A percentile compares a stretch with the other conserved stretches of the same genome.
phyloP scores from a whole-genome alignment of 2,888 invertebrate genomes.

The Junonia oenone region DNA sequence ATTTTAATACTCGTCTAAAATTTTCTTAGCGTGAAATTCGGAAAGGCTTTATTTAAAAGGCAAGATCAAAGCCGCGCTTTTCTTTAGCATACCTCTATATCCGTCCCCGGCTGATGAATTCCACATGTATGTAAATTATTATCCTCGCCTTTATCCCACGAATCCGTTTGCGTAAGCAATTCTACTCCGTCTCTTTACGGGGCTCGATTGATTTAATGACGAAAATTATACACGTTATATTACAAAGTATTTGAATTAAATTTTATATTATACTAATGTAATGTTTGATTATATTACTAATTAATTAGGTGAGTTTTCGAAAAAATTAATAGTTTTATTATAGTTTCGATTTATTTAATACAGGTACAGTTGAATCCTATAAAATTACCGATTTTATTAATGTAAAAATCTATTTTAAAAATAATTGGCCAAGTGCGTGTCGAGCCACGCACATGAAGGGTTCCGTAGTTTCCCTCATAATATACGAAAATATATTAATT shows the following conservation, averaged over 20 bases:
- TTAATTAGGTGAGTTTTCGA: too few relatives aligned
- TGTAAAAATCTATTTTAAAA: too few relatives aligned
- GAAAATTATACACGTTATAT: background rate
- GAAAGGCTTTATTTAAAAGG: background rate
- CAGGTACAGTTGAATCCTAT: too few relatives aligned
- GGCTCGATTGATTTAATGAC: constrained; percentile 7
- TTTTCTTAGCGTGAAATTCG: constrained; percentile 1
- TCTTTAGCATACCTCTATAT: constrained; percentile 3
- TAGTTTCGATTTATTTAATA: too few relatives aligned
- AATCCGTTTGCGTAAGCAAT: constrained; percentile 10
- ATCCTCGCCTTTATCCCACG: constrained; percentile 10
- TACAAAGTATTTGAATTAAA: background rate
- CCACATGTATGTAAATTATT: constrained; percentile 23
- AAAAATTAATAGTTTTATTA: too few relatives aligned
- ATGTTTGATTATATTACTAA: background rate
- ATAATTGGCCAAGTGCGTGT: too few relatives aligned
- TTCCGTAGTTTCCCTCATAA: too few relatives aligned
- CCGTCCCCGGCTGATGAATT: constrained; percentile 12
- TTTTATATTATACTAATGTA: background rate
- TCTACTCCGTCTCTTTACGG: constrained; percentile 5
- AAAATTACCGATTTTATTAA: too few relatives aligned
- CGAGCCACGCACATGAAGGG: too few relatives aligned
- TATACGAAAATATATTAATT: too few relatives aligned
- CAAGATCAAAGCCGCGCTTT: constrained; percentile 5
- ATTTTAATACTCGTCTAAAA: background rate